These are phyloP conservation scores for Caenorhabditis drosophilae DNA, from an alignment of 2,888 invertebrate species.

Conservation along the genomic window DNA sequence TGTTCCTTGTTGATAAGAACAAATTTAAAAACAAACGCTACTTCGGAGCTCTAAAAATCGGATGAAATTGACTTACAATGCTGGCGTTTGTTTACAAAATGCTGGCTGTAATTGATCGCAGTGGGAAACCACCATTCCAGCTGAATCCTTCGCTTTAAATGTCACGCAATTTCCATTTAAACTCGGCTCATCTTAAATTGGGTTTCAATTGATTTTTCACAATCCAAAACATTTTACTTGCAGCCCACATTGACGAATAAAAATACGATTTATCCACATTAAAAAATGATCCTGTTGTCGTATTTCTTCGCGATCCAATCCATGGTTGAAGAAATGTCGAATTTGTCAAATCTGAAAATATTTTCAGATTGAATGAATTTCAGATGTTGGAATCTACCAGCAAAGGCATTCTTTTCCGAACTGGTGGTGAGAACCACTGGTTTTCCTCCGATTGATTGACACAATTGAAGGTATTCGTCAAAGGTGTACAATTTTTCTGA, in stretches of 20 bases:
- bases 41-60: too few species aligned
- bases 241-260: constrained; percentile 15
- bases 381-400: not conserved
- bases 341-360: constrained; percentile 15
- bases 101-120: constrained; percentile 35
- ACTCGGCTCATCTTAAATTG: constrained; percentile 29
- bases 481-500: constrained; percentile 15
- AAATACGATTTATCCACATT: constrained; percentile 23
- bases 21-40: too few species aligned
- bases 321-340: constrained; percentile 14
- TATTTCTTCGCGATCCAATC: constrained; percentile 15
- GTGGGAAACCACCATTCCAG: constrained; percentile 21
- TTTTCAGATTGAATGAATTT: not conserved
- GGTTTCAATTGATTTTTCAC: too few species aligned
- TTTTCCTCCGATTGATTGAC: constrained; percentile 20
- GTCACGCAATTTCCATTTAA: constrained; percentile 28
- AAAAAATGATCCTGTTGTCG: constrained; percentile 19
- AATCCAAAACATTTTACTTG: too few species aligned
- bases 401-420: constrained; percentile 12
- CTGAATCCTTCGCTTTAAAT: constrained; percentile 5
- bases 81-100: constrained; percentile 24
- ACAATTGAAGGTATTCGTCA: constrained; percentile 16
- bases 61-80: constrained; percentile 6
- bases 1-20: too few species aligned
- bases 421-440: constrained; percentile 8